Base-by-base conservation (phyloP, 2,888 invertebrate species). In the Nephrotoma guestfalica region DNA sequence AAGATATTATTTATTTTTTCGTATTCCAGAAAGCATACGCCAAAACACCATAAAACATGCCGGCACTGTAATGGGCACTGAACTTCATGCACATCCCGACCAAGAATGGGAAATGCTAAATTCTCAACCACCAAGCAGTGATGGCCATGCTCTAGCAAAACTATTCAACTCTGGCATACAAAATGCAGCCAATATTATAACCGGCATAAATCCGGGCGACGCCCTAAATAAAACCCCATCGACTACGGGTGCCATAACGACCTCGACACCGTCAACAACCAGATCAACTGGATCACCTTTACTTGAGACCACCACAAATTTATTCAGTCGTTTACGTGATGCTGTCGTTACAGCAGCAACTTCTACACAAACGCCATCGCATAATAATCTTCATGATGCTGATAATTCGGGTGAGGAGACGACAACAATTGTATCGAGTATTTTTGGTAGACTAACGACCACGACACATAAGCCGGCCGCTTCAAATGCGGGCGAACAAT, bases 11-110 rank as follows among this genome's bases (percentile, higher is more conserved):
- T 85, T 89, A 89, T 85, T 85, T 85, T 41, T 15, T 47, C 13
- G 6, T n/a, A 41, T 86, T 86, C 88, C 91, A 91, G 94, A 94
- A 88, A 94, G 93, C 88, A 93, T 96, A 90, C 94, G 95, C 88
- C 94, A 94, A 89, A 96, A 96, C 90, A 94, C 95, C 86, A 90
- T 96, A 89, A 94, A 95, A 89, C 95, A 96, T 91, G 95, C 95
- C 87, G 95, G 95, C 88, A 94, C 94, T 89, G 94, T 94, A 83
- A 90, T 94, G 88, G 93, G 94, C 87, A 93, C 92, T n/a, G 93
- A 94, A 88, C 90, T 90, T 13, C 91, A 90, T 83, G 91, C 91
- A 86, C 90, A 91, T 88, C 89, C 89, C 51, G 91, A 91, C 86
- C 91, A 90, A 88, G 91, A 92, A 89, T 90, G 86, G 86, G 90